Evolutionary conservation across 2,888 invertebrate species (phyloP).

Genomic region (Helleia helle): DNA sequence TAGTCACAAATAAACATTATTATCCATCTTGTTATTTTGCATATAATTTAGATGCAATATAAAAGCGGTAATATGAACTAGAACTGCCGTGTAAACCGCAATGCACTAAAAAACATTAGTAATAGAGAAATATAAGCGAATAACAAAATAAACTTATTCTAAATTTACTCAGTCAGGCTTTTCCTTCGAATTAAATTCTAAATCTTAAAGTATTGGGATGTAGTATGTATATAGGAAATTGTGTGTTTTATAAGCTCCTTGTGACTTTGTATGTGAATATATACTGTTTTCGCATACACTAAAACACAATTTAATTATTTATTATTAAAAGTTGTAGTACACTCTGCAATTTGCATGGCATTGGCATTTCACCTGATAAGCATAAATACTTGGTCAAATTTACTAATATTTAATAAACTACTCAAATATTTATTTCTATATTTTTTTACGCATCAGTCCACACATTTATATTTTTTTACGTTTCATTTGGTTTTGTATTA

Average conservation of each 20-base stretch:
- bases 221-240: conserved; percentile 11
- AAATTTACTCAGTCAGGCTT: conserved; percentile 2
- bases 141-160: conserved; percentile 13
- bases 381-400: conserved; percentile 1
- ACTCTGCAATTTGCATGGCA: conserved; percentile 31
- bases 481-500: conserved; percentile 13
- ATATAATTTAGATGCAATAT: conserved; percentile 7
- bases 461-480: conserved; percentile 12
- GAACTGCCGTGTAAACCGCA: conserved; percentile 63
- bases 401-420: not conserved
- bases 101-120: conserved; percentile 59
- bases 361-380: conserved; percentile 26
- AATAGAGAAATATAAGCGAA: too few species aligned
- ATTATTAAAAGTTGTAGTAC: not conserved
- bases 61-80: conserved; percentile 16
- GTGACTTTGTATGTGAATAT: not conserved
- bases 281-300: conserved; percentile 2
- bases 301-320: not conserved
- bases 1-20: not conserved
- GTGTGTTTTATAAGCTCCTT: conserved; percentile 9
- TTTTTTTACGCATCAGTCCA: not conserved
- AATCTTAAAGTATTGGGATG: conserved; percentile 3
- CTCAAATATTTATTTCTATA: not conserved
- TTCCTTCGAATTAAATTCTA: conserved; percentile 1
- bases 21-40: not conserved